Percentiles rank a stretch among this genome's conserved stretches.
Evolutionary conservation across 1,140 invertebrate genomes (phyloP).

Genomic region (Aphidius gifuensis): DNA sequence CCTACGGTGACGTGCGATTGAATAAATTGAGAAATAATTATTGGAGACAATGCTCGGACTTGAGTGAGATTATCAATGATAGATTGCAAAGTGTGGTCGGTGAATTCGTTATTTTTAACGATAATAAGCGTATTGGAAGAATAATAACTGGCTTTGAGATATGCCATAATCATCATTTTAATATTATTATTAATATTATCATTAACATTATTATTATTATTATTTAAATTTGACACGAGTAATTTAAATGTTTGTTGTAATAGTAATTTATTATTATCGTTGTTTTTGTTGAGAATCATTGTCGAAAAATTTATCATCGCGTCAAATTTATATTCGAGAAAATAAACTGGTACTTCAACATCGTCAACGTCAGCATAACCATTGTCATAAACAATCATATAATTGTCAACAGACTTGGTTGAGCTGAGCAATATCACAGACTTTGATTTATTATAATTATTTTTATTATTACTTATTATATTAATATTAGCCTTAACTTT

Average conservation of each 20-base stretch:
- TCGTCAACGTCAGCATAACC: constrained; percentile 33
- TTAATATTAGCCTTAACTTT: constrained; percentile 56
- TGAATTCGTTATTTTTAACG: constrained; percentile 53
- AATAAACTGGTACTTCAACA: constrained; percentile 28
- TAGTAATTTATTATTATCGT: constrained; percentile 21
- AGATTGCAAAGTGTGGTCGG: constrained; percentile 46
- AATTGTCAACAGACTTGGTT: constrained; percentile 50
- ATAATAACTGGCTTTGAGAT: constrained; percentile 41
- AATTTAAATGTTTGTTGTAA: background rate
- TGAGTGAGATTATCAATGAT: constrained; percentile 42
- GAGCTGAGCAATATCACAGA: constrained; percentile 58
- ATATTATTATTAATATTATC: too few species aligned
- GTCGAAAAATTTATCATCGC: too few species aligned
- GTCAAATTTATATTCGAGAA: constrained; percentile 22
- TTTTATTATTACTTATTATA: constrained; percentile 46
- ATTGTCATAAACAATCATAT: constrained; percentile 40
- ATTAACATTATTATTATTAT: too few species aligned
- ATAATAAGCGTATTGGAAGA: constrained; percentile 56
- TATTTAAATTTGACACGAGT: constrained; percentile 21
- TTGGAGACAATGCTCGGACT: constrained; percentile 37
- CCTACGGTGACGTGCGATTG: constrained; percentile 43
- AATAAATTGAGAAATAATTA: constrained; percentile 26
- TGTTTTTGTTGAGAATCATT: background rate
- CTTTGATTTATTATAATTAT: constrained; percentile 51
- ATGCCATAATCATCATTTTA: too few species aligned